Conservation (phyloP, 1,140 invertebrate species). For the Micrasema longulum region DNA sequence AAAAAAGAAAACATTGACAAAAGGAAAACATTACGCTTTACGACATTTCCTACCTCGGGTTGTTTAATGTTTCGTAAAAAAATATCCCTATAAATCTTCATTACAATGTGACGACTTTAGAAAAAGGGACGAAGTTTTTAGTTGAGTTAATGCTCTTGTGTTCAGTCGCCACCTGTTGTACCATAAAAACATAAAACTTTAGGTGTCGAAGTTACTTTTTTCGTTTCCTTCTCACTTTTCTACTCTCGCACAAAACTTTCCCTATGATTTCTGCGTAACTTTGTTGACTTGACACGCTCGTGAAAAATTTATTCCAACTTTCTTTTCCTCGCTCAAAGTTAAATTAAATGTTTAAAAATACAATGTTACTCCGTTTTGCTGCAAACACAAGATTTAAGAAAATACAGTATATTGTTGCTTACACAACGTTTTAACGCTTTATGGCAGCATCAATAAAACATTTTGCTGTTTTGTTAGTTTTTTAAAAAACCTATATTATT, state of each 20-base stretch:
- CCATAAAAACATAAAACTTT: conserved; percentile 18
- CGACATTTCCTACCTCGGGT: background rate
- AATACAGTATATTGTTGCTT: too few species aligned
- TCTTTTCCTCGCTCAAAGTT: background rate
- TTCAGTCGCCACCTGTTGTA: conserved; percentile 8
- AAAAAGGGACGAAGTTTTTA: conserved; percentile 19
- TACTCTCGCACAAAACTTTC: conserved; percentile 6
- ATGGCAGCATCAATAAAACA: too few species aligned
- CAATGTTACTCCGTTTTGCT: conserved; percentile 1
- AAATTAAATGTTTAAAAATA: conserved; percentile 21
- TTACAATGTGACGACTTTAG: conserved; percentile 1
- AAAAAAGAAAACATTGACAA: background rate
- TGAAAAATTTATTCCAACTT: background rate
- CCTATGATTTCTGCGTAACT: conserved; percentile 1
- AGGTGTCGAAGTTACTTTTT: conserved; percentile 17
- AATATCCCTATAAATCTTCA: conserved; percentile 15
- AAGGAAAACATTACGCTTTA: background rate
- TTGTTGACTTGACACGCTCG: conserved; percentile 6
- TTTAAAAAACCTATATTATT: too few species aligned
- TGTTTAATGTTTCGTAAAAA: conserved; percentile 19
- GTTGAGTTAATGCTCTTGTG: conserved; percentile 20
- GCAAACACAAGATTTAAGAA: background rate
- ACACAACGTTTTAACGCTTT: too few species aligned
- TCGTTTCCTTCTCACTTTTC: background rate
- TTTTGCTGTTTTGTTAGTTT: too few species aligned